Conservation (phyloP, 2,113 vertebrate species). For the Tupaia tana region DNA sequence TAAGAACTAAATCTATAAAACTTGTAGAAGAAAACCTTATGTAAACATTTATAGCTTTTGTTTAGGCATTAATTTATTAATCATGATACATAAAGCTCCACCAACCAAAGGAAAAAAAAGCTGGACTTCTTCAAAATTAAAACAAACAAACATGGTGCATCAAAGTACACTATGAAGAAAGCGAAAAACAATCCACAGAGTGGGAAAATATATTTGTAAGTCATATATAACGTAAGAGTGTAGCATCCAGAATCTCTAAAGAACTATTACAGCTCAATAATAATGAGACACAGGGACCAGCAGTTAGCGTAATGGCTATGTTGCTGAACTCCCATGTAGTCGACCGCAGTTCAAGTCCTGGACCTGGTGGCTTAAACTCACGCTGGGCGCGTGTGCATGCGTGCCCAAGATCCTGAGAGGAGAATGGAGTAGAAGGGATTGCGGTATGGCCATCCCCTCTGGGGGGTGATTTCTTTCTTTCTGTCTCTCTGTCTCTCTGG, state of each 20-base stretch:
- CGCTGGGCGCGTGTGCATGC: too few relatives aligned
- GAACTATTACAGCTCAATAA: neutral
- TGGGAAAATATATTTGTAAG: neutral
- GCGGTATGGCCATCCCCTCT: too few relatives aligned
- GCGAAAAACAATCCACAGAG: neutral
- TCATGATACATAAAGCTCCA: neutral
- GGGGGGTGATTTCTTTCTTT: too few relatives aligned
- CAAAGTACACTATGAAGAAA: neutral
- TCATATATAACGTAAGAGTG: neutral
- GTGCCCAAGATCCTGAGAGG: too few relatives aligned
- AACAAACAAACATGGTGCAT: neutral
- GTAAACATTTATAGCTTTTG: neutral
- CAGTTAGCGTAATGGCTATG: too few relatives aligned
- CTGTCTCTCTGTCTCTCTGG: too few relatives aligned
- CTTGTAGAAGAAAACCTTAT: neutral
- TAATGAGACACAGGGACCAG: neutral
- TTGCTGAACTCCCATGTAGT: too few relatives aligned
- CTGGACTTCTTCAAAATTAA: neutral
- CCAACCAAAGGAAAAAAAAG: neutral
- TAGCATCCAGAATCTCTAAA: neutral
- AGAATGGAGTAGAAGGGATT: too few relatives aligned
- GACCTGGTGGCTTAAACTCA: too few relatives aligned
- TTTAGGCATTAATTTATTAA: conserved; percentile 36
- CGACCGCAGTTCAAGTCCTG: too few relatives aligned
- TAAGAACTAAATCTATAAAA: neutral